A percentile compares a stretch with the other conserved stretches of the same genome.
Evolutionary conservation across 2,113 vertebrate species (phyloP).

Genomic region (Camelus bactrianus): DNA sequence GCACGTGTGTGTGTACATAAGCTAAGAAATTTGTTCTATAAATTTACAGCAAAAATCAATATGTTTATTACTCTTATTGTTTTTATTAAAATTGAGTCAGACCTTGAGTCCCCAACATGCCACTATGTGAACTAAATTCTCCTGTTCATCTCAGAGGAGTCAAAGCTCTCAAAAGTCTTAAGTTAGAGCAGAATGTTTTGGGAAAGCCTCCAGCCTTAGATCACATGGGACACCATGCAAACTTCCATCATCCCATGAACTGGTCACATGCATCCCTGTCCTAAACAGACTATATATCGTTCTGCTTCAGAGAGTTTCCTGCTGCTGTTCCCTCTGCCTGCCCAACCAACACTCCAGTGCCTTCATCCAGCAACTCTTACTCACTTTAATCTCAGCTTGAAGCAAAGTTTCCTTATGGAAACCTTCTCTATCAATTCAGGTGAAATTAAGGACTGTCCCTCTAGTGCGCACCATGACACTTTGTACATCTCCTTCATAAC

Average conservation of each 20-base stretch:
- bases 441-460: background rate
- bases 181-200: background rate
- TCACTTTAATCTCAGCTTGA: background rate
- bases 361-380: background rate
- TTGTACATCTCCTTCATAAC: background rate
- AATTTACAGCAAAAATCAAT: background rate
- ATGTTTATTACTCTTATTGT: background rate
- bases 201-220: rapidly evolving
- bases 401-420: background rate
- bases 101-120: background rate
- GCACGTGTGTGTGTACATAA: background rate
- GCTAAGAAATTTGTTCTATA: background rate
- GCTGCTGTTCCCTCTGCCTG: background rate
- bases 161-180: background rate
- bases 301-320: background rate
- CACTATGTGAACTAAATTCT: background rate
- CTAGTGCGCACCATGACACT: background rate
- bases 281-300: background rate
- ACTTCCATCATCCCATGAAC: background rate
- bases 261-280: rapidly evolving
- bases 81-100: slow-evolving; percentile 1
- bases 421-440: background rate
- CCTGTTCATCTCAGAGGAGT: background rate
- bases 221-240: background rate
- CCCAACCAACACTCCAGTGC: background rate